Evolutionary conservation across 2,797 vertebrate genomes (phyloP), one percentile per base, ranked within the genome.

Genomic region (Sebastes kiyomatsui): DNA sequence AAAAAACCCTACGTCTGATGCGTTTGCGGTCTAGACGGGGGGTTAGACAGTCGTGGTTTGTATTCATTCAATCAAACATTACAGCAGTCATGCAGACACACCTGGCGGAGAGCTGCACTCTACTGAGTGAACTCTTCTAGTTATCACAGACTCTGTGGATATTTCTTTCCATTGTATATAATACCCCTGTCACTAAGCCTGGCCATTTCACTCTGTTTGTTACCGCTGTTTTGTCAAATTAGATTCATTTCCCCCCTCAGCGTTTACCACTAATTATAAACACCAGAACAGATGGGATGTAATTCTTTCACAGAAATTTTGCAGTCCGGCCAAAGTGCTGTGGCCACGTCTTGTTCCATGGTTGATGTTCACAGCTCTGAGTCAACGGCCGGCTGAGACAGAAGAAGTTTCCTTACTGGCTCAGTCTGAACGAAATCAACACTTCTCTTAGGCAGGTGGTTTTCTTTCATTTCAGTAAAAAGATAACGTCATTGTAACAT

Each of bases 221-320:
- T 91, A 85, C 83, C 69, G 72, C 81, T 79, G 81, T 90, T 91
- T 87, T 83, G 89, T 91, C 87, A 90, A 91, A 93, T 89, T 87
- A 88, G 86, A 93, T 93, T 77, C 67, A 92, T 88, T 82, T 77
- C 64, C 70, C 82, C 54, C 56, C 78, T 83, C 82, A 71, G 74
- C 69, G 62, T 94, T 94, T 90, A 85, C 79, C 82, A 78, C 79
- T 88, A 93, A 94, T 94, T 94, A 88, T 92, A 93, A 94, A 90
- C 81, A 86, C 80, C 75, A 80, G 81, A 92, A 80, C 90, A 94
- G 91, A 93, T 92, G 93, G 93, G 82, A 75, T 81, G 78, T 88
- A 90, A 89, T 93, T 86, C 55, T 87, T 88, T 83, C 79, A 72
- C 72, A 52, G 86, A 89, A 83, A 83, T 80, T 83, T 77, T 85